Conservation (phyloP, 2,888 invertebrate genomes). For the Dolichopus griseipennis region DNA sequence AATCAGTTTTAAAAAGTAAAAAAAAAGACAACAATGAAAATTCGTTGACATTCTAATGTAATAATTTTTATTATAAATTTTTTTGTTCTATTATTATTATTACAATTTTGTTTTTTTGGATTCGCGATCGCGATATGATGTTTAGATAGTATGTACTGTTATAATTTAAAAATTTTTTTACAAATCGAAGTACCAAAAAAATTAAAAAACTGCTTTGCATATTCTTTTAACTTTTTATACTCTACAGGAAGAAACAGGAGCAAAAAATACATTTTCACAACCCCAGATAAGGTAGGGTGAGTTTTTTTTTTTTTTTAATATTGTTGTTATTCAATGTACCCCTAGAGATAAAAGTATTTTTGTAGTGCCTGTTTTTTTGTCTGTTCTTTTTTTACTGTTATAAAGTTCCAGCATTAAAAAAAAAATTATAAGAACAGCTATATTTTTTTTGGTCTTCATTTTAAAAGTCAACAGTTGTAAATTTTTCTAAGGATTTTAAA, state of each 20-base stretch:
- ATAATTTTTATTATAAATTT: not conserved
- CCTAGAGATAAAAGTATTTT: not conserved
- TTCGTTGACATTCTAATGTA: not conserved
- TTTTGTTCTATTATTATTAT: no score
- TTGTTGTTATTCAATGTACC: not conserved
- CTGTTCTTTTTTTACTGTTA: not conserved
- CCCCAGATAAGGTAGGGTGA: not conserved
- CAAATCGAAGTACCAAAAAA: not conserved
- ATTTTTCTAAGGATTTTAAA: no score
- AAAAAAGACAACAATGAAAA: not conserved
- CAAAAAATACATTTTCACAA: no score
- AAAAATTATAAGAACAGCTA: not conserved
- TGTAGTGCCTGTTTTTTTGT: not conserved
- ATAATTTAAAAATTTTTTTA: not conserved
- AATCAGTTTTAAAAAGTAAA: no score
- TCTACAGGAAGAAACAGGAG: no score
- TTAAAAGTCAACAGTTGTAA: not conserved
- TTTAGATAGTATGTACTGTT: no score
- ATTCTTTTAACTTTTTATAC: not conserved
- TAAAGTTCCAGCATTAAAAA: not conserved
- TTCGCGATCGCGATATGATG: not conserved
- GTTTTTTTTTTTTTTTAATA: not conserved
- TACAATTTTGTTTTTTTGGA: not conserved
- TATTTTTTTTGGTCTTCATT: not conserved
- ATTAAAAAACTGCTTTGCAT: not conserved